Percentiles rank a stretch among this genome's conserved stretches.
These are phyloP conservation scores for Astreopora myriophthalma DNA, from an alignment of 64 coral and sea anemone genomes.

Conservation along the genomic window DNA sequence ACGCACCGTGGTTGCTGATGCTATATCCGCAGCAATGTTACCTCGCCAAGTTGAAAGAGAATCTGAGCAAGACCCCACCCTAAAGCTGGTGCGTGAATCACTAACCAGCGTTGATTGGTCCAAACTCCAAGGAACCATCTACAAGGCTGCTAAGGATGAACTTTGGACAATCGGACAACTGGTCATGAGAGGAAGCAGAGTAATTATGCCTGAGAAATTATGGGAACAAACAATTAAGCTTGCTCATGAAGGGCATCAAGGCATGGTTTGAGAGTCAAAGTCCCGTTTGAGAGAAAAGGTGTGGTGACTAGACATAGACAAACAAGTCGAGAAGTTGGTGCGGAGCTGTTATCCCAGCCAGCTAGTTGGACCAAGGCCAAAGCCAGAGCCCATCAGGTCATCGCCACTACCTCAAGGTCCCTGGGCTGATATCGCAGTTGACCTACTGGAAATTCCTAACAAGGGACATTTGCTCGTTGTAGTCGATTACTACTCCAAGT, in stretches of 20 bases:
- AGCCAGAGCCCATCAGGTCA: conserved; percentile 49
- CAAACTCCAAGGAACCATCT: conserved; percentile 6
- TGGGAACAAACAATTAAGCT: conserved; percentile 24
- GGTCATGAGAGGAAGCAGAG: conserved; percentile 46
- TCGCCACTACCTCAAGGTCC: conserved; percentile 48
- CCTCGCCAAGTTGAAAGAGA: conserved; percentile 42
- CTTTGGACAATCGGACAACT: conserved; percentile 63
- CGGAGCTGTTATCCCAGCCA: conserved; percentile 29
- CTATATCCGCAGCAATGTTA: conserved; percentile 5
- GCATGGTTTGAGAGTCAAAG: conserved; percentile 32
- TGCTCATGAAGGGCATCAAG: conserved; percentile 58
- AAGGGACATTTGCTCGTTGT: conserved; percentile 57
- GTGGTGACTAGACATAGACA: conserved; percentile 59
- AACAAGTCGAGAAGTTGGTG: conserved; percentile 53
- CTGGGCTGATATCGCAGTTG: conserved; percentile 48
- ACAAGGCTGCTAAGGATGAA: conserved; percentile 69
- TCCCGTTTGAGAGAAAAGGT: conserved; percentile 54
- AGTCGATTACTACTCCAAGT: conserved; percentile 46
- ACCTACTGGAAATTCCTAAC: conserved; percentile 49
- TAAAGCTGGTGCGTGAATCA: conserved; percentile 29
- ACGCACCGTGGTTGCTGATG: conserved; percentile 9
- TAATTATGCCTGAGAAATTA: conserved; percentile 53
- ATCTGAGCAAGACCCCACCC: conserved; percentile 20
- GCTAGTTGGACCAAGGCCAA: conserved; percentile 35
- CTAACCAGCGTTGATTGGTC: conserved; percentile 36